Evolutionary conservation across 2,797 vertebrate genomes (phyloP), one percentile per base, ranked within the genome.

Genomic region (Ficedula albicollis): DNA sequence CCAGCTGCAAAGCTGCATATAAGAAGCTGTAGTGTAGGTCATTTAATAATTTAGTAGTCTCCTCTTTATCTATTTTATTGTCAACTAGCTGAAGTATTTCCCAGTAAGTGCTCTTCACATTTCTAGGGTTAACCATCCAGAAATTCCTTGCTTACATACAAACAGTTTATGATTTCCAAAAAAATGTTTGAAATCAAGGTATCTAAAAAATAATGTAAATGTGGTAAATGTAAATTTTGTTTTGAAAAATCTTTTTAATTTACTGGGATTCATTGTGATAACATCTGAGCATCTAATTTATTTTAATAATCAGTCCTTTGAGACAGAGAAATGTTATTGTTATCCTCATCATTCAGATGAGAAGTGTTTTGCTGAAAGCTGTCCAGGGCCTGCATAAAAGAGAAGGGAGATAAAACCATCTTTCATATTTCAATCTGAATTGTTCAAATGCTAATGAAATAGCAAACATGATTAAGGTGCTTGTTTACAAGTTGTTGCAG

Each of bases 381-480:
- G 3, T 70, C 49, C 68, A 91, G 30, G 66, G 75, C 43, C 36
- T 68, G 43, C 58, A 56, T 84, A 39, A 83, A 79, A 63, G 36
- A 70, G 34, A 77, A 63, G 26, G 39, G 43, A 87, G 43, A 62
- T 84, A 72, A 96, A 89, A 54, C 62, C 38, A 38, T 72, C 58
- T 78, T 85, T 90, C 54, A 51, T 85, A 72, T 73, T 62, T 80
- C 85, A 72, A 8, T 64, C 55, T 60, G 62, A 75, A 58, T 89
- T 80, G 30, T 93, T 94, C 58, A 81, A 58, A 75, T 83, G 58
- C 49, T 89, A 91, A 91, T 27, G 21, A 89, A 84, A 39, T 38
- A 86, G 46, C 69, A 91, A 87, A 89, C 38, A 32, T 74, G 32
- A 92, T 92, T 89, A 85, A 93, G 91, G n/a, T 67, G 39, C 41